phyloP scores from a whole-genome alignment of 2,113 vertebrate species.

The Microcebus murinus region DNA sequence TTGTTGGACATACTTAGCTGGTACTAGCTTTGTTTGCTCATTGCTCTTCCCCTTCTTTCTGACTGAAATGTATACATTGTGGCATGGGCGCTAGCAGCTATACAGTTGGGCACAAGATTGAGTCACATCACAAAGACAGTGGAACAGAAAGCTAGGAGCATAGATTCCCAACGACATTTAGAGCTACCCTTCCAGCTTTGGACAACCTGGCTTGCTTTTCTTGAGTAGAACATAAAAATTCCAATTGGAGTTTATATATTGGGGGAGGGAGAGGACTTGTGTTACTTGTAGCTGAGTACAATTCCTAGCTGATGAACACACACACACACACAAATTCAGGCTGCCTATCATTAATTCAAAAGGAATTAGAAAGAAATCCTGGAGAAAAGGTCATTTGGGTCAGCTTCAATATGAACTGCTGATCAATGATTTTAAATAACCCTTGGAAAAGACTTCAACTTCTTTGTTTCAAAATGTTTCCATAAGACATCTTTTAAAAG shows the following conservation, averaged over 20 bases:
- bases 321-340: not conserved
- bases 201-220: not conserved
- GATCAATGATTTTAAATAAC: slow-evolving; percentile 6
- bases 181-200: not conserved
- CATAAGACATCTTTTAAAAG: not conserved
- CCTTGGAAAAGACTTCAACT: not conserved
- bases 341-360: not conserved
- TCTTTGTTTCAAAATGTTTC: not conserved
- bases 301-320: not conserved
- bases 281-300: not conserved
- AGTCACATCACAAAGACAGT: not conserved
- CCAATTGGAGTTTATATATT: not conserved
- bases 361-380: not conserved
- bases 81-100: not conserved
- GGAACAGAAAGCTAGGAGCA: not conserved
- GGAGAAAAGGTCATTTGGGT: not conserved
- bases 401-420: not conserved
- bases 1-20: not conserved
- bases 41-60: not conserved
- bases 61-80: not conserved
- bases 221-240: not conserved
- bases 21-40: not conserved
- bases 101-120: not conserved
- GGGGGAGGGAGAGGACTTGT: not conserved
- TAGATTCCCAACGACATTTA: not conserved